Evolutionary conservation across 1,140 invertebrate genomes (phyloP).

Genomic region (Aphis gossypii): DNA sequence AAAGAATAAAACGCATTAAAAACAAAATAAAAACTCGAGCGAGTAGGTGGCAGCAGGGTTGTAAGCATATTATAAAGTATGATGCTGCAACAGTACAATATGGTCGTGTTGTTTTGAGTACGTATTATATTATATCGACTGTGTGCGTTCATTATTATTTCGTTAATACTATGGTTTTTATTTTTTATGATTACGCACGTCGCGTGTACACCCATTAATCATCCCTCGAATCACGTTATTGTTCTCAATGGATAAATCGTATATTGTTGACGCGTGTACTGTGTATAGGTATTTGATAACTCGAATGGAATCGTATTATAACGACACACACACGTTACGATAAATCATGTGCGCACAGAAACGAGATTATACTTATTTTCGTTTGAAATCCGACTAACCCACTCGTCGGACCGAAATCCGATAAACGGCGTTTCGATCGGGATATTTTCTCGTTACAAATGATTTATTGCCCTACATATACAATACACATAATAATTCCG

Average conservation of each 20-base stretch:
- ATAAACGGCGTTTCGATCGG: background rate
- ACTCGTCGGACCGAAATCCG: conserved; percentile 11
- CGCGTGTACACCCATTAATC: conserved; percentile 9
- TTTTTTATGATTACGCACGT: conserved; percentile 24
- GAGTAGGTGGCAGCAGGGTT: background rate
- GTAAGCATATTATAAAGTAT: background rate
- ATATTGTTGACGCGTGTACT: background rate
- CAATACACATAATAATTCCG: background rate
- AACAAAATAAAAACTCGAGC: background rate
- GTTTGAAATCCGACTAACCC: background rate
- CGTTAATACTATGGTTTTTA: background rate
- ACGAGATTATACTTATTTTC: conserved; percentile 20
- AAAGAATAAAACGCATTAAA: background rate
- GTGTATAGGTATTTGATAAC: background rate
- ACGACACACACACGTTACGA: background rate
- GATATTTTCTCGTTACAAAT: background rate
- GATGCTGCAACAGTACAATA: background rate
- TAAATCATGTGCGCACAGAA: background rate
- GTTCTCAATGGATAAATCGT: background rate
- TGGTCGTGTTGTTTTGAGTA: background rate
- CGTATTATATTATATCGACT: background rate
- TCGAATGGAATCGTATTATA: background rate
- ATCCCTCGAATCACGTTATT: conserved; percentile 32
- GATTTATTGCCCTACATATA: background rate
- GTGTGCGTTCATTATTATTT: too few species aligned